Evolutionary conservation across 2,113 vertebrate genomes (phyloP).

Genomic region (Felis catus): F.catus_Fca126_mat1.0 CM031411.1:93904501-93905000

Average conservation of each 20-base stretch:
- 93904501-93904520: slow-evolving; percentile 24
- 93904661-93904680: background rate
- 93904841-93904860: slow-evolving; percentile 49
- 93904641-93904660: slow-evolving; percentile 26
- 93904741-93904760: slow-evolving; percentile 34
- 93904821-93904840: background rate
- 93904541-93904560: background rate
- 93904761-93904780: slow-evolving; percentile 16
- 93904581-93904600: slow-evolving; percentile 28
- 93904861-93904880: background rate
- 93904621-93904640: slow-evolving; percentile 22
- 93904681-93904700: background rate
- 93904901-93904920: slow-evolving; percentile 31
- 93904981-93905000: background rate
- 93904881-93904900: background rate
- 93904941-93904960: slow-evolving; percentile 14
- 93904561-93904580: background rate
- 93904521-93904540: slow-evolving; percentile 45
- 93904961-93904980: background rate
- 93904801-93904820: background rate
- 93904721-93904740: background rate
- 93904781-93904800: slow-evolving; percentile 43
- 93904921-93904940: slow-evolving; percentile 37
- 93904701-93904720: background rate
- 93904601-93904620: slow-evolving; percentile 31